phyloP scores from a whole-genome alignment of 1,140 invertebrate genomes.

The Physella acuta region DNA sequence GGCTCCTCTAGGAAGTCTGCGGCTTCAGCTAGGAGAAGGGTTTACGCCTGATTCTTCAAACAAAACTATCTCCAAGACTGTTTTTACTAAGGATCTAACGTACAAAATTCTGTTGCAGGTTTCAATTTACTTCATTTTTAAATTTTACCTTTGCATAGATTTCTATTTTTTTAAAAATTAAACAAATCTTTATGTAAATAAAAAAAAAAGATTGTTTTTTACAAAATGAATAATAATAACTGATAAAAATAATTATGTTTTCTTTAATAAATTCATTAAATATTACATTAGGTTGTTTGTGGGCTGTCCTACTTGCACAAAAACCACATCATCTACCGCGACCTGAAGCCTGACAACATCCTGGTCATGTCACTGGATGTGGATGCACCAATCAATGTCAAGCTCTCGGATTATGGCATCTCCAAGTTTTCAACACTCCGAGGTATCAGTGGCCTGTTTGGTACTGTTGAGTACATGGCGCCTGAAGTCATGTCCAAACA shows the following conservation, averaged over 20 bases:
- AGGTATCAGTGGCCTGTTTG: slow-evolving; percentile 46
- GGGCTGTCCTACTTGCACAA: slow-evolving; percentile 50
- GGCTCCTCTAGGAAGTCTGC: slow-evolving; percentile 47
- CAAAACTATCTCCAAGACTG: slow-evolving; percentile 9
- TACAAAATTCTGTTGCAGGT: slow-evolving; percentile 55
- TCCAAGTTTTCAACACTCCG: slow-evolving; percentile 46
- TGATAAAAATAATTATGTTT: too few species aligned
- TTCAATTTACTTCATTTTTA: too few species aligned
- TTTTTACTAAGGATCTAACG: slow-evolving; percentile 45
- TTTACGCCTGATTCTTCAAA: slow-evolving; percentile 34
- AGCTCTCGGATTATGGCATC: slow-evolving; percentile 57
- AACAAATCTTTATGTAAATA: too few species aligned
- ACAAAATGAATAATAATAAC: too few species aligned
- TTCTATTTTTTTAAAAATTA: too few species aligned
- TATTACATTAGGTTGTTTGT: too few species aligned
- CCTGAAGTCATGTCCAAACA: slow-evolving; percentile 51
- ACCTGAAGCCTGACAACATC: slow-evolving; percentile 57
- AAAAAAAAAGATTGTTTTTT: too few species aligned
- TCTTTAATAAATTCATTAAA: too few species aligned
- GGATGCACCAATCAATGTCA: slow-evolving; percentile 42
- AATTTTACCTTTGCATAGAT: too few species aligned
- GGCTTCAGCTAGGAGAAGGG: slow-evolving; percentile 26
- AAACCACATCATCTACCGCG: slow-evolving; percentile 49
- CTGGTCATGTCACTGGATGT: slow-evolving; percentile 45
- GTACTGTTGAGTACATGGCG: slow-evolving; percentile 53